phyloP scores from a whole-genome alignment of 1,140 invertebrate species.

The Rhagoletis pomonella region DNA sequence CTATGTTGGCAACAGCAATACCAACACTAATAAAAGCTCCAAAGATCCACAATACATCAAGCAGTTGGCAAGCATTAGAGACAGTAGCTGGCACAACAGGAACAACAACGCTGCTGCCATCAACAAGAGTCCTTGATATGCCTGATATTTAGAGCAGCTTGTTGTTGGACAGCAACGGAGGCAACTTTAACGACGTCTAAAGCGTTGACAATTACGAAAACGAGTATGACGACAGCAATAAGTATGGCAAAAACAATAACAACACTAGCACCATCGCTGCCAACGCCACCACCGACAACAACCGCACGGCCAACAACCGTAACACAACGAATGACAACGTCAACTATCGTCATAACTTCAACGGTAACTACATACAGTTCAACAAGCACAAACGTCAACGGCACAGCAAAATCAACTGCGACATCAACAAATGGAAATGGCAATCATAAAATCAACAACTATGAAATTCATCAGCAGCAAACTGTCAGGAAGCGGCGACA shows the following conservation, averaged over 20 bases:
- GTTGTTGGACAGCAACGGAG: not conserved
- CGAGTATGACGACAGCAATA: constrained; percentile 63
- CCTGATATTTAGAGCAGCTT: not conserved
- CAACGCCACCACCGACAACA: not conserved
- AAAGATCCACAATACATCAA: not conserved
- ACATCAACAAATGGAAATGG: constrained; percentile 59
- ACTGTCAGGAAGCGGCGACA: constrained; percentile 9
- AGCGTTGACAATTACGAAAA: constrained; percentile 49
- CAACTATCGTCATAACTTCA: constrained; percentile 32
- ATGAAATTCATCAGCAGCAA: constrained; percentile 70
- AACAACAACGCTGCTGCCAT: not conserved
- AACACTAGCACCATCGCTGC: not conserved
- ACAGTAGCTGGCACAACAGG: not conserved
- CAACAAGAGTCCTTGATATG: constrained; percentile 42
- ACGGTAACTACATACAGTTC: constrained; percentile 57
- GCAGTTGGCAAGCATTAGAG: not conserved
- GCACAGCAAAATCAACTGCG: constrained; percentile 52
- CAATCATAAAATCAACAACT: constrained; percentile 74
- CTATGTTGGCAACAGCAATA: constrained; percentile 13
- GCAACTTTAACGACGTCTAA: not conserved
- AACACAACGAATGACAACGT: constrained; percentile 42
- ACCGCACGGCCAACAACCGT: constrained; percentile 36
- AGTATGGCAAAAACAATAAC: constrained; percentile 58
- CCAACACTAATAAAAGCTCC: not conserved
- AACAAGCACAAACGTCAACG: constrained; percentile 69